A percentile compares a stretch with the other conserved stretches of the same genome.
phyloP scores from a whole-genome alignment of 2,113 vertebrate species.

The Archilochus colubris region DNA sequence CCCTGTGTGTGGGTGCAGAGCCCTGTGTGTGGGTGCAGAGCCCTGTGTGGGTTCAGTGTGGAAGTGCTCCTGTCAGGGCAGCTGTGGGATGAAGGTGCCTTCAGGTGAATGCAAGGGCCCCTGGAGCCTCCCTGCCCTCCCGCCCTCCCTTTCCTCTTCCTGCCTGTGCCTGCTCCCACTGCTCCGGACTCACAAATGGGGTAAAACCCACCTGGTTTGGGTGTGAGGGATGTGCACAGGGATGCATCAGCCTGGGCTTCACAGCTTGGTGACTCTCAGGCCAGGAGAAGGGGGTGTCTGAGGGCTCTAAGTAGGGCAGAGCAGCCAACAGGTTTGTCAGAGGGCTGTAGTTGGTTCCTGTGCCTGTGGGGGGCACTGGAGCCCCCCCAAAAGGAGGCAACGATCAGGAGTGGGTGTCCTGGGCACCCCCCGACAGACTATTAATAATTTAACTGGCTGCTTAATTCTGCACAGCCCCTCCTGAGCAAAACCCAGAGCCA shows the following conservation, averaged over 20 bases:
- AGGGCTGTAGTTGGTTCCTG: neutral
- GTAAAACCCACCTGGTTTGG: neutral
- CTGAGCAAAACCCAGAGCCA: neutral
- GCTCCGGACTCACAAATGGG: accelerated
- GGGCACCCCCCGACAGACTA: neutral
- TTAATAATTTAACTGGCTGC: slow-evolving; percentile 10
- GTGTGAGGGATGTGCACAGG: neutral
- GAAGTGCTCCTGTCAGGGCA: neutral
- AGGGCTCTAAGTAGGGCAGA: neutral
- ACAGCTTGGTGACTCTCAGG: neutral
- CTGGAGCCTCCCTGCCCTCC: accelerated
- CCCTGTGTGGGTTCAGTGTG: accelerated
- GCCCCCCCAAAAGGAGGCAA: neutral
- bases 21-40: no score
- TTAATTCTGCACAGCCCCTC: slow-evolving; percentile 20
- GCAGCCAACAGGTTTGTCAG: neutral
- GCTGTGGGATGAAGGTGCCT: neutral
- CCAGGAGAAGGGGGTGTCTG: neutral
- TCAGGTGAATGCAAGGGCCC: neutral
- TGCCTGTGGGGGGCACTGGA: slow-evolving; percentile 63
- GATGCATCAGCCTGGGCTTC: accelerated
- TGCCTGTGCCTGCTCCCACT: accelerated
- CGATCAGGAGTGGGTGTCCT: neutral
- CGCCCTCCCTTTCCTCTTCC: neutral
- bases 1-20: no score